phyloP scores from a whole-genome alignment of 2,113 vertebrate species.

The Perccottus glenii region DNA sequence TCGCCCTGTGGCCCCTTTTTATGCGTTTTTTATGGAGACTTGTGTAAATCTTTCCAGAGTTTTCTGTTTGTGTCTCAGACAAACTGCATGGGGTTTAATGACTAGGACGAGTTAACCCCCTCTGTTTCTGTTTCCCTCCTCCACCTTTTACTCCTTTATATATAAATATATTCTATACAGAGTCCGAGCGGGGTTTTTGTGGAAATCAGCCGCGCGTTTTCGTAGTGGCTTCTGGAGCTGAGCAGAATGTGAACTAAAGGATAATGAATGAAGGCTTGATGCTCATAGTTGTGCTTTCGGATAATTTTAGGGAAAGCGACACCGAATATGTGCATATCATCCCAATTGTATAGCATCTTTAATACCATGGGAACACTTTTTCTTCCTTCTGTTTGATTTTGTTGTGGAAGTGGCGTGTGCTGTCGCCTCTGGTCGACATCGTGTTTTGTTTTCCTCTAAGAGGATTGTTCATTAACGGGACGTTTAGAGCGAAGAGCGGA shows the following conservation, averaged over 20 bases:
- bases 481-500: constrained; percentile 89
- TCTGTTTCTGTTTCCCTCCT: constrained; percentile 64
- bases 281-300: constrained; percentile 77
- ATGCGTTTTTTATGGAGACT: constrained; percentile 93
- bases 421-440: constrained; percentile 97
- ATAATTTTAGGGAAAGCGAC: constrained; percentile 75
- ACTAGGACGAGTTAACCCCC: constrained; percentile 85
- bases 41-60: constrained; percentile 91
- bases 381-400: constrained; percentile 69
- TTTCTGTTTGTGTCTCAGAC: constrained; percentile 86
- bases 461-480: constrained; percentile 99
- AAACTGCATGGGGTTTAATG: constrained; percentile 91
- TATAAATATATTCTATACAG: constrained; percentile 64
- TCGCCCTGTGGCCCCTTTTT: constrained; percentile 97
- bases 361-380: constrained; percentile 94
- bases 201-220: constrained; percentile 74
- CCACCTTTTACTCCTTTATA: constrained; percentile 60
- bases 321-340: constrained; percentile 95
- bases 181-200: constrained; percentile 79
- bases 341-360: constrained; percentile 96
- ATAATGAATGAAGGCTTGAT: constrained; percentile 78
- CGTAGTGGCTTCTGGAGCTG: constrained; percentile 78
- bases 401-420: constrained; percentile 86
- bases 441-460: constrained; percentile 99
- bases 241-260: constrained; percentile 83